Conservation (phyloP, 2,797 vertebrate species). For the Gymnodraco acuticeps region DNA sequence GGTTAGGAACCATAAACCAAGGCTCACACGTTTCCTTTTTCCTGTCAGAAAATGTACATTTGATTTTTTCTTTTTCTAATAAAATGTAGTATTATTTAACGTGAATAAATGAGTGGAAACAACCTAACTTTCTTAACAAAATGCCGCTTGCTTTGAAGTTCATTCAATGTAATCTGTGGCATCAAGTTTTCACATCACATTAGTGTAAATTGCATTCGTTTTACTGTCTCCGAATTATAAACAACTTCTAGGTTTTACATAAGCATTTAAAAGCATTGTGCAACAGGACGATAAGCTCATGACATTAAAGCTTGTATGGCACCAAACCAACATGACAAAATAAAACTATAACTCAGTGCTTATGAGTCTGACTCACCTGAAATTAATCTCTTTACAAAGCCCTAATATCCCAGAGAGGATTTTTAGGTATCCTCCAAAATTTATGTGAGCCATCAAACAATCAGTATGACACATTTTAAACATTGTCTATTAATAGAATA, state of each 20-base stretch:
- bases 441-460: slow-evolving; percentile 33
- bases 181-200: neutral
- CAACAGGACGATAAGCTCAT: neutral
- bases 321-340: slow-evolving; percentile 1
- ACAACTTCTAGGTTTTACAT: neutral
- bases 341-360: neutral
- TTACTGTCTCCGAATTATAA: too few species aligned
- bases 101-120: too few species aligned
- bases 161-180: neutral
- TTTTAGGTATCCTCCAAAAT: slow-evolving; percentile 34
- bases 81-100: too few species aligned
- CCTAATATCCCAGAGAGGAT: slow-evolving; percentile 9
- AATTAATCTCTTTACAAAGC: slow-evolving; percentile 29
- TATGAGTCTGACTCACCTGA: slow-evolving; percentile 10
- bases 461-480: slow-evolving; percentile 51
- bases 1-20: too few species aligned
- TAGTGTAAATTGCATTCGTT: neutral
- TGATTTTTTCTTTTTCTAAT: too few species aligned
- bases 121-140: too few species aligned
- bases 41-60: too few species aligned
- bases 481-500: slow-evolving; percentile 49
- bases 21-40: too few species aligned
- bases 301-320: neutral
- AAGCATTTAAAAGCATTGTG: neutral
- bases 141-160: neutral